These are phyloP conservation scores for Dasypus novemcinctus DNA, from an alignment of 2,113 vertebrate species.

Conservation along the genomic window DNA sequence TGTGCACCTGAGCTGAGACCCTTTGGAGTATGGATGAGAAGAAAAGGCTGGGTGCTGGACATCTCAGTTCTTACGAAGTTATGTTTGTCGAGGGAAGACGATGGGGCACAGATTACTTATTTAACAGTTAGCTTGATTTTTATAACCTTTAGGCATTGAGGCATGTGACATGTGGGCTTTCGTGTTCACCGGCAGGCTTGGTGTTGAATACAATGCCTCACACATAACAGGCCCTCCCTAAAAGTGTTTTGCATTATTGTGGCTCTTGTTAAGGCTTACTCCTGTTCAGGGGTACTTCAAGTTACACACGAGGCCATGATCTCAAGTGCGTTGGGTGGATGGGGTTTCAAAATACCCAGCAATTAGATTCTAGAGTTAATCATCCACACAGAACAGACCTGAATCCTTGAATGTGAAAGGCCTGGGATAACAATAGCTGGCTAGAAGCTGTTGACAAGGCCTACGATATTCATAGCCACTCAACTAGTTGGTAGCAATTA, in stretches of 20 bases:
- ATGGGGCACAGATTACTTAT: background rate
- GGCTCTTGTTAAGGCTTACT: background rate
- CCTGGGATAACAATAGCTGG: constrained; percentile 31
- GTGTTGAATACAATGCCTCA: background rate
- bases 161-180: background rate
- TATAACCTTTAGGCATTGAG: background rate
- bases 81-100: background rate
- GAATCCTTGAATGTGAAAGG: constrained; percentile 16
- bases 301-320: background rate
- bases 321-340: background rate
- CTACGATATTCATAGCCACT: constrained; percentile 28
- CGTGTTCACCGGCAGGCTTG: background rate
- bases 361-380: constrained; percentile 52
- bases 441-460: background rate
- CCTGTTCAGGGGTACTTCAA: background rate
- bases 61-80: background rate
- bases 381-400: constrained; percentile 23
- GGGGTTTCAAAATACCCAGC: constrained; percentile 1
- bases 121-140: background rate
- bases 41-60: background rate
- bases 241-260: background rate
- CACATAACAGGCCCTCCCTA: background rate
- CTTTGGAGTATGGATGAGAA: background rate
- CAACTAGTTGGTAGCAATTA: constrained; percentile 50
- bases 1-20: fast-evolving